Percentiles rank a stretch among this genome's conserved stretches.
These are phyloP conservation scores for Myoxocephalus aenaeus DNA, from an alignment of 2,797 vertebrate genomes.

Conservation along the genomic window DNA sequence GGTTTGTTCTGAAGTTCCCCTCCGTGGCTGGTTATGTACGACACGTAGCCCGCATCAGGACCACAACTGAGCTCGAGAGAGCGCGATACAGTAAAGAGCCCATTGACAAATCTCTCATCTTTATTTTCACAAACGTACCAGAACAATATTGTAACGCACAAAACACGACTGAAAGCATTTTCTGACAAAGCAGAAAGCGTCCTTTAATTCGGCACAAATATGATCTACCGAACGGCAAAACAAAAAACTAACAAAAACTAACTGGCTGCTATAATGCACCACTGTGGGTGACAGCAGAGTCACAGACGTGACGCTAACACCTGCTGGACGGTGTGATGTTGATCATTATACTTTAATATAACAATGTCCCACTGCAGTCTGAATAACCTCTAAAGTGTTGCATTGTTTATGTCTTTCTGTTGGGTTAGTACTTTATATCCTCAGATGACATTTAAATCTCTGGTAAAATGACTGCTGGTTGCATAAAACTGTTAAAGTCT, in stretches of 20 bases:
- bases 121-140: not conserved
- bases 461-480: not conserved
- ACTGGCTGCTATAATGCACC: not conserved
- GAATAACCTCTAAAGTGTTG: not conserved
- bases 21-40: not conserved
- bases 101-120: not conserved
- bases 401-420: not conserved
- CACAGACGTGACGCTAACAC: not conserved
- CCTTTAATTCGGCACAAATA: not conserved
- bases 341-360: not conserved
- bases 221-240: not conserved
- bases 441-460: too few relatives aligned
- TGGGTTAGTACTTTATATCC: not conserved
- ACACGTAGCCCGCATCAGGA: not conserved
- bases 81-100: not conserved
- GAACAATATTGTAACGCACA: fast-evolving
- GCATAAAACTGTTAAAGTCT: not conserved
- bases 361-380: not conserved
- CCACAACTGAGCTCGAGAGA: not conserved
- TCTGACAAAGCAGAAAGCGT: fast-evolving
- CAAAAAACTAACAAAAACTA: not conserved
- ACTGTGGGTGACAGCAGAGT: not conserved
- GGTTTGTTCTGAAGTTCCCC: not conserved
- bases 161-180: fast-evolving
- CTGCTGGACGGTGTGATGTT: not conserved